A percentile compares a stretch with the other conserved stretches of the same genome.
phyloP scores from a whole-genome alignment of 2,888 invertebrate species.

The Drosophila setosimentum region DNA sequence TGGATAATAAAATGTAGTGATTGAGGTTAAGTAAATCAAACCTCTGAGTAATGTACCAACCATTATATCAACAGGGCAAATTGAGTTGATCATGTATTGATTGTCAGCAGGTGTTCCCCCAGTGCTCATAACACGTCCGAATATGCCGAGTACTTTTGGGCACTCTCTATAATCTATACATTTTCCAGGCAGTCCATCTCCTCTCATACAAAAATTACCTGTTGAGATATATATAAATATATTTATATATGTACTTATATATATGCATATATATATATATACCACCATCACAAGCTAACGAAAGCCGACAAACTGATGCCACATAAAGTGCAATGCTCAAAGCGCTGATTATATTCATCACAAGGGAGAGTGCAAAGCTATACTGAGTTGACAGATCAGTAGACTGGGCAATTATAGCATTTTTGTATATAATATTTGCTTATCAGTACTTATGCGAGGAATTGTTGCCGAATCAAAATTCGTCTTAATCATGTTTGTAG shows the following conservation, averaged over 20 bases:
- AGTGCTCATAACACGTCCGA: accelerated
- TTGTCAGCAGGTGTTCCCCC: accelerated
- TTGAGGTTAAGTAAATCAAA: not conserved
- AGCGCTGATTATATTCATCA: conserved; percentile 11
- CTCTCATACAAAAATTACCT: not conserved
- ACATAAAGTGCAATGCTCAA: not conserved
- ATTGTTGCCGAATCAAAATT: no score
- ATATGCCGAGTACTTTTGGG: not conserved
- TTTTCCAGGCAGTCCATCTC: conserved; percentile 12
- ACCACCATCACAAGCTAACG: not conserved
- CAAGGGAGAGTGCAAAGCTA: not conserved
- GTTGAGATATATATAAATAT: not conserved
- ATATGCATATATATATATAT: not conserved
- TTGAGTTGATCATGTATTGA: not conserved
- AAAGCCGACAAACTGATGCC: not conserved
- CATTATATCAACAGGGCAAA: not conserved
- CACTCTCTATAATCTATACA: not conserved
- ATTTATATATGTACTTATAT: not conserved
- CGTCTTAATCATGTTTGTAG: no score
- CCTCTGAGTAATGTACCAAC: not conserved
- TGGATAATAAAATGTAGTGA: not conserved
- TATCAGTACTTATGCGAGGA: not conserved
- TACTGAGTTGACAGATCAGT: not conserved
- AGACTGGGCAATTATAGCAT: not conserved
- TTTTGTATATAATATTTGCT: not conserved